phyloP scores from a whole-genome alignment of 2,888 invertebrate species.

The Eupithecia subumbrata region DNA sequence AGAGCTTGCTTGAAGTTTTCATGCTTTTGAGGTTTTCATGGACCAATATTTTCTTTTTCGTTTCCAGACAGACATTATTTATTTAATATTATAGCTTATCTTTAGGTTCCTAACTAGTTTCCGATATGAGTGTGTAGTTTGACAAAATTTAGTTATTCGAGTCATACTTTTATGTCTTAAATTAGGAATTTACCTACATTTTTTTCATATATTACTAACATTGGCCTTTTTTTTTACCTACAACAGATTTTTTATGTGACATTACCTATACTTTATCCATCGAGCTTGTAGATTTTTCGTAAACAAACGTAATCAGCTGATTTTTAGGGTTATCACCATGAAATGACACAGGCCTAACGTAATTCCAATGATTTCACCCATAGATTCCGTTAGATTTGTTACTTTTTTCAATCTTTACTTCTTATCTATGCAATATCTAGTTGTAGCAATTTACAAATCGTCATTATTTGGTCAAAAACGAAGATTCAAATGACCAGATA shows the following conservation, averaged over 20 bases:
- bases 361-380: too few species aligned
- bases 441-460: too few species aligned
- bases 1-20: slow-evolving; percentile 22
- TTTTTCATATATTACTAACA: not conserved
- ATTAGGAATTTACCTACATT: not conserved
- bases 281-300: too few species aligned
- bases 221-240: not conserved
- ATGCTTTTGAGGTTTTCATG: slow-evolving; percentile 33
- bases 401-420: too few species aligned
- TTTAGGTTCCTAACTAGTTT: not conserved
- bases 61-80: not conserved
- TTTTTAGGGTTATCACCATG: too few species aligned
- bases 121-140: not conserved
- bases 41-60: slow-evolving; percentile 26
- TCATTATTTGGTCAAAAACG: too few species aligned
- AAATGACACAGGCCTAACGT: too few species aligned
- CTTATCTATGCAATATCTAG: too few species aligned
- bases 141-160: not conserved
- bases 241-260: not conserved
- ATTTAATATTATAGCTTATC: not conserved
- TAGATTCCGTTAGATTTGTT: too few species aligned
- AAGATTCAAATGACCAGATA: too few species aligned
- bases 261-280: too few species aligned
- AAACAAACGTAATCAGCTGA: too few species aligned
- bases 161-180: not conserved